Evolutionary conservation across 2,888 invertebrate species (phyloP), one percentile per base, ranked within the genome.

Genomic region (Morpho achilles): DNA sequence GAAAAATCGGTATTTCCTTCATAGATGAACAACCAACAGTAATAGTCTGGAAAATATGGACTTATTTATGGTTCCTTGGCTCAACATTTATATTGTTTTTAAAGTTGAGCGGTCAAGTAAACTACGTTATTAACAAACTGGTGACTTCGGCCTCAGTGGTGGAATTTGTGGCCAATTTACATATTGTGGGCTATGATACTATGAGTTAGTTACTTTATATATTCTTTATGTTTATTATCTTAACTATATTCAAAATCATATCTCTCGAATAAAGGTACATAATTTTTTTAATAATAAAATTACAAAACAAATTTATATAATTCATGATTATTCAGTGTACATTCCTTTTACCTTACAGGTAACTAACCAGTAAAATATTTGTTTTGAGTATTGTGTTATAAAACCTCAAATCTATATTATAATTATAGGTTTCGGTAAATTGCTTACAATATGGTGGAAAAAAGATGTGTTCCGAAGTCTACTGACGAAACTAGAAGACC

Each of bases 401-500:
- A 16, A 16, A 16, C 16, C 16, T 16, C 16, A 16, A 16, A 16
- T 16, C 16, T 1, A 16, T 16, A 32, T 32, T 32, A 32, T 32
- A 32, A 32, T 43, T 48, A 50, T n/a, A 87, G 87, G 85, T 73
- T 69, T 79, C 46, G 77, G 77, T 7, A 87, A 87, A 69, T 62
- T 82, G 46, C 53, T 83, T 52, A 83, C 81, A 9, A 73, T 87
- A 58, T 83, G 84, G 83, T 79, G 76, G 63, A 82, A 84, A 66
- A 70, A 75, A 55, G 64, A 74, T 44, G 77, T 76, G 49, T 87
- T 87, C 60, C 72, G 77, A 46, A 73, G 75, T 54, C 74, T 87
- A n/a, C 67, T 87, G n/a, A 69, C 61, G 2, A 80, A 86, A 47
- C 67, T 87, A 44, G 76, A 75, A 3, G 77, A 82, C 10, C 77